A percentile compares a stretch with the other conserved stretches of the same genome.
Evolutionary conservation across 2,888 invertebrate species (phyloP).

Genomic region (Therioaphis trifolii): DNA sequence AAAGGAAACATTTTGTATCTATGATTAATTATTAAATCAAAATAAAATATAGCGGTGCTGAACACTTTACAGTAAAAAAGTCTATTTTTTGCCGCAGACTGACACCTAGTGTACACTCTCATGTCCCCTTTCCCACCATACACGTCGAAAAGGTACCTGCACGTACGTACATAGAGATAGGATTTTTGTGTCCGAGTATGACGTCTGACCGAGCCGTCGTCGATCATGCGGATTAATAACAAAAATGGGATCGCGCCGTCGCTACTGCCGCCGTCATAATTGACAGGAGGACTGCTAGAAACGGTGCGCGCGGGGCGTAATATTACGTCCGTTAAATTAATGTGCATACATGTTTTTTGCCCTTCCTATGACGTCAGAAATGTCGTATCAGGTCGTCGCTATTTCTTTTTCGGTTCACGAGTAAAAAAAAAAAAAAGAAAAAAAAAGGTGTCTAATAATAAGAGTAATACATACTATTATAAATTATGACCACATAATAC

Average conservation of each 20-base stretch:
- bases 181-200: constrained; percentile 31
- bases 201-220: not conserved
- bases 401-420: not conserved
- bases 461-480: not conserved
- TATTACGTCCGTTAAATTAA: constrained; percentile 31
- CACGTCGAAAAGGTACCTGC: constrained; percentile 30
- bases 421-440: too few relatives aligned
- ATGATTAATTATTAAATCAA: too few relatives aligned
- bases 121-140: too few relatives aligned
- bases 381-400: not conserved
- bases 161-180: not conserved
- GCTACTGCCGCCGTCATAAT: constrained; percentile 44
- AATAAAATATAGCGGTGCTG: too few relatives aligned
- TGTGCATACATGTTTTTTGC: too few relatives aligned
- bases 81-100: too few relatives aligned
- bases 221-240: constrained; percentile 58
- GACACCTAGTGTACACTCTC: too few relatives aligned
- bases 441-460: constrained; percentile 42
- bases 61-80: too few relatives aligned
- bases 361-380: constrained; percentile 13
- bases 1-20: too few relatives aligned
- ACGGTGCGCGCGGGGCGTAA: not conserved
- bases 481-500: too few relatives aligned
- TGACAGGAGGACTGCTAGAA: constrained; percentile 38
- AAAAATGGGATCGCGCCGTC: too few relatives aligned